Evolutionary conservation across 2,113 vertebrate species (phyloP).

Genomic region (Caranx ignobilis): DNA sequence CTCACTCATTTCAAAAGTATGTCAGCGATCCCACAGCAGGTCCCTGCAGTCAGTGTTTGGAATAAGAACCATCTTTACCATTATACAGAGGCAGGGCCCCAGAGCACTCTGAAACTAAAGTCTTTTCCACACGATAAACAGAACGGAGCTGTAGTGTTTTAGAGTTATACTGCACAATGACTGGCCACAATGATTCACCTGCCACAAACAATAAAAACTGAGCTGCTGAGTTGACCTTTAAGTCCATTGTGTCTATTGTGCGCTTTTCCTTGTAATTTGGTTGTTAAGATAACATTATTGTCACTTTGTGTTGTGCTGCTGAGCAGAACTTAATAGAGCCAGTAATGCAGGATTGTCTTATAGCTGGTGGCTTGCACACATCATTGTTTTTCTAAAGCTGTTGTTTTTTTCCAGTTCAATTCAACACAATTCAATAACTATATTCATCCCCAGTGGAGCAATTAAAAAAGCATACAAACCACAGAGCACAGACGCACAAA

Average conservation of each 20-base stretch:
- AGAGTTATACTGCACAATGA: slow-evolving; percentile 10
- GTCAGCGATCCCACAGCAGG: slow-evolving; percentile 59
- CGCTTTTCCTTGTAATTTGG: slow-evolving; percentile 35
- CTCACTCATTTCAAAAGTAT: slow-evolving; percentile 63
- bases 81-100: slow-evolving; percentile 42
- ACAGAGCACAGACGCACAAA: not conserved
- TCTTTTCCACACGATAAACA: slow-evolving; percentile 4
- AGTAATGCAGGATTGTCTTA: slow-evolving; percentile 21
- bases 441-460: slow-evolving; percentile 9
- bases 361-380: slow-evolving; percentile 3
- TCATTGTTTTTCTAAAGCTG: slow-evolving; percentile 26
- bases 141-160: not conserved
- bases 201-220: slow-evolving; percentile 21
- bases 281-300: slow-evolving; percentile 44
- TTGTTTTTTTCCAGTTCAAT: slow-evolving; percentile 15
- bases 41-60: slow-evolving; percentile 39
- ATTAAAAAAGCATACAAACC: slow-evolving; percentile 31
- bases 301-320: slow-evolving; percentile 30
- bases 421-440: slow-evolving; percentile 30
- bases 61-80: slow-evolving; percentile 50
- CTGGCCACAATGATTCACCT: slow-evolving; percentile 21
- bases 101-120: slow-evolving; percentile 1
- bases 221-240: slow-evolving; percentile 20
- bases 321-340: slow-evolving; percentile 20
- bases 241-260: slow-evolving; percentile 12